Evolutionary conservation across 2,888 invertebrate species (phyloP).

Genomic region (Tinea pellionella): DNA sequence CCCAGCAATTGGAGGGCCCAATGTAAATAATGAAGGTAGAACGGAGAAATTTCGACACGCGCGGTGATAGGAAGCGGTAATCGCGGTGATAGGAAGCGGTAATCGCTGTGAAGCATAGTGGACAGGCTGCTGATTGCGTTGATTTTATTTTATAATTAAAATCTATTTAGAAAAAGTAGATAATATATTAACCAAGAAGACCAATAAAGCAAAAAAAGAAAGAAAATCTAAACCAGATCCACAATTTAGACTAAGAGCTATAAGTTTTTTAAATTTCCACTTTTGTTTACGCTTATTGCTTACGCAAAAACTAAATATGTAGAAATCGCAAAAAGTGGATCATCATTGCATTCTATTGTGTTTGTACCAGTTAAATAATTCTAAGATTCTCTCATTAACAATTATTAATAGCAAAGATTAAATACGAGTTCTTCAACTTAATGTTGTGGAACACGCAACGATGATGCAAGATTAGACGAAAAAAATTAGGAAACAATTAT

Average conservation of each 20-base stretch:
- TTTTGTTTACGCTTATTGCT: conserved; percentile 14
- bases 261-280: neutral
- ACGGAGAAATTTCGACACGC: too few species aligned
- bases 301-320: conserved; percentile 12
- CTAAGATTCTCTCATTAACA: conserved; percentile 13
- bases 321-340: conserved; percentile 15
- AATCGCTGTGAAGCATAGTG: too few species aligned
- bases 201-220: neutral
- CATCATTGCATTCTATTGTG: conserved; percentile 16
- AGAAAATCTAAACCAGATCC: neutral
- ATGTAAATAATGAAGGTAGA: too few species aligned
- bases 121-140: too few species aligned
- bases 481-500: conserved; percentile 34
- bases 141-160: too few species aligned
- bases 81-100: too few species aligned
- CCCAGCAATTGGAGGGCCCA: too few species aligned
- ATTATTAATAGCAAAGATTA: neutral
- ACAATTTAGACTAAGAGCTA: neutral
- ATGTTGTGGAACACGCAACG: conserved; percentile 22
- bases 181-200: too few species aligned
- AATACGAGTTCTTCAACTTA: conserved; percentile 3
- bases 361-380: conserved; percentile 24
- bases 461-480: conserved; percentile 33
- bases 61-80: too few species aligned
- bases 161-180: too few species aligned